Evolutionary conservation across 2,113 vertebrate genomes (phyloP), one percentile per base, ranked within the genome.

Genomic region (Candoia aspera): DNA sequence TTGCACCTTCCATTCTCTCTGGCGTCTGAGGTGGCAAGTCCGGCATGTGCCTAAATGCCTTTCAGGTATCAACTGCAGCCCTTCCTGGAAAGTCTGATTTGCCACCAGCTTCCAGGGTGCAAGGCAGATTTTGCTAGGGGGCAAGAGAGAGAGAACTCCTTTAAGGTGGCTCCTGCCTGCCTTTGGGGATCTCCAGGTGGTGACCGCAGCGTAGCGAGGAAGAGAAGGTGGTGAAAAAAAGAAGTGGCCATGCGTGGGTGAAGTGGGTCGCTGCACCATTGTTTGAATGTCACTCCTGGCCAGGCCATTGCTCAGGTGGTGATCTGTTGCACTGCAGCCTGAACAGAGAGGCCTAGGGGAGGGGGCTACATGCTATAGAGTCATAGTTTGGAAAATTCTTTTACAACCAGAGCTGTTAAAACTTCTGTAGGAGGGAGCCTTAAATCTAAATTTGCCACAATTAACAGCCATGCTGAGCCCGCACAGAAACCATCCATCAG

Each of bases 321-420:
- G 73, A 42, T 42, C 33, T 17, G 42, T 79, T 17, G 17, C 33
- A 33, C 33, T 79, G 33, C 33, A 79, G 68, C n/a, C 68, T 19
- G 15, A 33, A 8, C 1, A 4, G 29, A 17, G 29, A 17, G 64
- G 60, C 26, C 60, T 0, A 26, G 60, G 60, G 29, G 64, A 8
- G 68, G 68, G 15, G 68, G n/a, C 0, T n/a, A 73, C 0, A 6
- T 79, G 33, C 68, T 8, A 1, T 19, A 46, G 29, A 85, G 84
- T 0, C 29, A 0, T 15, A 26, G 90, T 88, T 91, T 83, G 84
- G 59, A 58, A 49, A 8, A 6, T 60, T 24, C 29, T 53, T 86
- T 84, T 42, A 86, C 92, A 93, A 87, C 11, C 79, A 88, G 90
- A 23, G 19, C 91, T 83, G 86, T 90, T 0, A 37, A 92, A 94